Evolutionary conservation across 1,140 invertebrate species (phyloP), one percentile per base, ranked within the genome.

Genomic region (Tenebrio molitor): DNA sequence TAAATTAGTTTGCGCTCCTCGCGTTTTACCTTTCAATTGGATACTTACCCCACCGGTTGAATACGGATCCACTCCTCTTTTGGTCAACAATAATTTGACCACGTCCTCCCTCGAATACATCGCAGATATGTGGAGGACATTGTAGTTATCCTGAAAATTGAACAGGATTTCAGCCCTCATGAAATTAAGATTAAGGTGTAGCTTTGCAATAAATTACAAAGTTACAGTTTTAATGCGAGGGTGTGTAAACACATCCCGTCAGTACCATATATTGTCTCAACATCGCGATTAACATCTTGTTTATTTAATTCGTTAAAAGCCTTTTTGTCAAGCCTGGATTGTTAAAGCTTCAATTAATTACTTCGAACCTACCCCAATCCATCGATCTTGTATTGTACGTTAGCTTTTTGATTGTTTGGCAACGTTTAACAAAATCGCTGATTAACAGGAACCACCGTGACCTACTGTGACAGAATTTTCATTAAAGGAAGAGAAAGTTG

Each of bases 21-120:
- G 12, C n/a, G 12, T n/a, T 39, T 39, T 39, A 3, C 3, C 36
- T 39, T 7, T 1, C 0, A 63, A 53, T 4, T 42, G 41, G 66
- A 17, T 72, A 90, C 93, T 91, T 88, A 98, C 97, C 83, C 96
- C 96, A 81, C 96, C 97, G 4, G 93, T 90, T 17, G 94, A 91
- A 80, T 93, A 95, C 17, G 95, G 90, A 85, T 99, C 96, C 1
- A 97, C 92, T 10, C 92, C 95, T 82, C 92, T 91, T 83, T 95
- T 95, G 36, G 91, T 90, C 42, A 99, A 85, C 5, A 99, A 87
- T 21, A 97, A 85, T 81, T 96, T 95, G 80, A 98, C 93, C 62
- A 97, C 94, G 83, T 99, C 97, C 84, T 99, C 97, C 78, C 96
- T 89, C 15, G 94, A 96, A 83, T 95, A 93, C 89, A 95, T 93